phyloP scores from a whole-genome alignment of 1,140 invertebrate species.

The Polyergus mexicanus region DNA sequence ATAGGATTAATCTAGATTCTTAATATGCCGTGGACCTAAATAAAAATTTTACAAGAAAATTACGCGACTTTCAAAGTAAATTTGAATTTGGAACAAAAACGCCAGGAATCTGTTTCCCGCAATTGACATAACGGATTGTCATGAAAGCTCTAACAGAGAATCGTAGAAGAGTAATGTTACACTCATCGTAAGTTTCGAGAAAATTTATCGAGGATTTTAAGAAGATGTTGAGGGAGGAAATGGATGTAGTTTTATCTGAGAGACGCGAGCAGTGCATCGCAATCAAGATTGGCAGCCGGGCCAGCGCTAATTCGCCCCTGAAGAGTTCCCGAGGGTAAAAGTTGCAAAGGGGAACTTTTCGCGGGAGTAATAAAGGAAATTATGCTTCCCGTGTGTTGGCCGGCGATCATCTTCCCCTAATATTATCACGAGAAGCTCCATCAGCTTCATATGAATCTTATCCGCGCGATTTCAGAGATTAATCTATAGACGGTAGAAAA shows the following conservation, averaged over 20 bases:
- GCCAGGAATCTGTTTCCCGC: constrained; percentile 3
- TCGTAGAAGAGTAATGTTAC: constrained; percentile 22
- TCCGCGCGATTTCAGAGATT: background rate
- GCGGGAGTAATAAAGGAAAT: constrained; percentile 31
- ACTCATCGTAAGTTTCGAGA: constrained; percentile 30
- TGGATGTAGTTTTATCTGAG: constrained; percentile 30
- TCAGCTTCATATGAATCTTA: background rate
- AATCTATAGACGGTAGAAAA: constrained; percentile 7
- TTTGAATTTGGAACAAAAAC: background rate
- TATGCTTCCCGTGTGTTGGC: background rate
- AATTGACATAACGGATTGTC: constrained; percentile 23
- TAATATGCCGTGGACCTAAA: background rate
- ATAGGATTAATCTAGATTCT: background rate
- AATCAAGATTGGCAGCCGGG: constrained; percentile 45
- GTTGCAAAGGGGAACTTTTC: constrained; percentile 29
- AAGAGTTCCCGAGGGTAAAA: constrained; percentile 34
- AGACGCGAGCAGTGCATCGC: background rate
- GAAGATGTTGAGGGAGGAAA: background rate
- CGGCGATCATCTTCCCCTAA: background rate
- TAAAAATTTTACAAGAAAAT: background rate
- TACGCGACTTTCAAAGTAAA: background rate
- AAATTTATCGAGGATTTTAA: constrained; percentile 33
- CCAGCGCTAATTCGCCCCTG: constrained; percentile 27
- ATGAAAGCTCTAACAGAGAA: background rate
- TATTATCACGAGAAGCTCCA: background rate